Conservation (phyloP, 1,140 invertebrate genomes). For the Drosophila neocordata region DNA sequence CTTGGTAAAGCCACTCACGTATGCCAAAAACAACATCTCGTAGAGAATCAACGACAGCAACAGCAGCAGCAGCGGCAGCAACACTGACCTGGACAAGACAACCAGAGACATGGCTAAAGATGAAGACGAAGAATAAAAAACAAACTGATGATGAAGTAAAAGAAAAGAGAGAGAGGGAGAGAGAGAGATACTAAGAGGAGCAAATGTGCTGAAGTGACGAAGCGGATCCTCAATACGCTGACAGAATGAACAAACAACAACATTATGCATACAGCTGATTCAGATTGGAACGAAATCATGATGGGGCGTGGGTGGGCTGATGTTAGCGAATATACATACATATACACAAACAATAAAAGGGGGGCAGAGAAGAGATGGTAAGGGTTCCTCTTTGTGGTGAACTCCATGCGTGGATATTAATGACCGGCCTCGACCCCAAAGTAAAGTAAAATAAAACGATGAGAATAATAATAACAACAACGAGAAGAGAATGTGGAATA, state of each 20-base stretch:
- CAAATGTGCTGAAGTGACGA: constrained; percentile 48
- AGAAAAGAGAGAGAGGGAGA: constrained; percentile 30
- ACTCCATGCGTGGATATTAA: constrained; percentile 78
- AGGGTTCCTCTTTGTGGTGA: constrained; percentile 31
- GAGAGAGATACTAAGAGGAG: constrained; percentile 3
- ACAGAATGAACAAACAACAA: constrained; percentile 70
- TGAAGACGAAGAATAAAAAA: background rate
- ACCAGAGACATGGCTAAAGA: constrained; percentile 8
- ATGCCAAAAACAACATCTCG: constrained; percentile 33
- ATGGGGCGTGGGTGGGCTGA: constrained; percentile 19
- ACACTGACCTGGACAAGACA: constrained; percentile 56
- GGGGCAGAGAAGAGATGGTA: background rate
- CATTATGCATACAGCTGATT: constrained; percentile 79
- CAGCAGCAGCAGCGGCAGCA: background rate
- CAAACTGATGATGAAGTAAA: constrained; percentile 24
- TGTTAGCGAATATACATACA: background rate
- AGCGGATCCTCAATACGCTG: constrained; percentile 69
- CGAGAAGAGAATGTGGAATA: background rate
- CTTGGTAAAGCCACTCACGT: constrained; percentile 63
- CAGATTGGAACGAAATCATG: constrained; percentile 49
- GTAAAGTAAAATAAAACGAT: constrained; percentile 21
- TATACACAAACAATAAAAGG: background rate
- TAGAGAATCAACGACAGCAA: background rate
- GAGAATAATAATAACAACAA: background rate
- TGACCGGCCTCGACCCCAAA: constrained; percentile 79